phyloP scores from a whole-genome alignment of 2,113 vertebrate species.

The Psittacus erithacus region DNA sequence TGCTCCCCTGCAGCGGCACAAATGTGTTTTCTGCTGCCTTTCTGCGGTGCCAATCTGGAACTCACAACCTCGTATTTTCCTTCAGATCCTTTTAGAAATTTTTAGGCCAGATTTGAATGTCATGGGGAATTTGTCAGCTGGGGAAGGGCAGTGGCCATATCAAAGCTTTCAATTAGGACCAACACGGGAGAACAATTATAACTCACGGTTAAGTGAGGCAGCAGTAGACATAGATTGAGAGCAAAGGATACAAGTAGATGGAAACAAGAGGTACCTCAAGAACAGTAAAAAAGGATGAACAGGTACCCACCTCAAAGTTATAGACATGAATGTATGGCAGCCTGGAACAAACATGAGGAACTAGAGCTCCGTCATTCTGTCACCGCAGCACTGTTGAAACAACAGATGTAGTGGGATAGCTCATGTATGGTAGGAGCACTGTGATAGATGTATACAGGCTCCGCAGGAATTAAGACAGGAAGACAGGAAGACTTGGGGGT shows the following conservation, averaged over 20 bases:
- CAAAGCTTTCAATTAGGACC: neutral
- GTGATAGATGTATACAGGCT: neutral
- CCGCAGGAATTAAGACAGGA: neutral
- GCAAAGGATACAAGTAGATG: neutral
- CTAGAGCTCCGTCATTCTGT: neutral
- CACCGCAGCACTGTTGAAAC: neutral
- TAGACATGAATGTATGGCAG: neutral
- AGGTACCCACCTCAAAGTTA: neutral
- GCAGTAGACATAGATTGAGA: neutral
- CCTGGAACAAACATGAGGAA: neutral
- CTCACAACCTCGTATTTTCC: neutral
- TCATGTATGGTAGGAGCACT: neutral
- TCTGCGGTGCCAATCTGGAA: neutral
- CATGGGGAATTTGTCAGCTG: neutral
- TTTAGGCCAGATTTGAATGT: neutral
- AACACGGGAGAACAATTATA: neutral
- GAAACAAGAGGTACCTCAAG: neutral
- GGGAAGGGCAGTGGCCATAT: neutral
- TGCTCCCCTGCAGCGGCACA: neutral
- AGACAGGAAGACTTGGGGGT: accelerated
- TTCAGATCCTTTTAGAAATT: neutral
- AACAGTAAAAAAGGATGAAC: neutral
- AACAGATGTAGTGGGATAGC: neutral
- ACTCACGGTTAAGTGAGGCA: neutral
- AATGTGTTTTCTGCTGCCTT: neutral